Percentiles rank a stretch among this genome's conserved stretches.
Evolutionary conservation across 2,888 invertebrate species (phyloP).

Genomic region (Trilocha varians): DNA sequence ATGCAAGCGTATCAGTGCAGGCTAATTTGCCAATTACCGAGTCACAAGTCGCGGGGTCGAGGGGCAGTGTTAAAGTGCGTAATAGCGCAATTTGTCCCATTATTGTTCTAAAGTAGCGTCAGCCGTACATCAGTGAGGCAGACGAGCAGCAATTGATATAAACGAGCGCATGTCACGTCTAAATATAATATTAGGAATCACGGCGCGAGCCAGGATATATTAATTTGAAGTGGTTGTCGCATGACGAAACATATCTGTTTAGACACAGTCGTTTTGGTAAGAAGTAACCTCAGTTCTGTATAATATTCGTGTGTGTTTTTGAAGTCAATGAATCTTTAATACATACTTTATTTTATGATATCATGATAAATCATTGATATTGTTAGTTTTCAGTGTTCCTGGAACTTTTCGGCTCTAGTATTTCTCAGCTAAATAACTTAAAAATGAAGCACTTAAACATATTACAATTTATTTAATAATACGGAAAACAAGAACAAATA

Average conservation of each 20-base stretch:
- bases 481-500: too few species aligned
- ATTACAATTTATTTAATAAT: too few species aligned
- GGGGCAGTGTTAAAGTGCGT: slow-evolving; percentile 51
- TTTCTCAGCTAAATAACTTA: too few species aligned
- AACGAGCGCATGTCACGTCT: slow-evolving; percentile 73
- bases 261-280: slow-evolving; percentile 4
- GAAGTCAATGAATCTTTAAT: too few species aligned
- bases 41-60: slow-evolving; percentile 47
- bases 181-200: slow-evolving; percentile 75
- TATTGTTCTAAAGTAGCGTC: slow-evolving; percentile 72
- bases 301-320: too few species aligned
- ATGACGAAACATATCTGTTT: slow-evolving; percentile 40
- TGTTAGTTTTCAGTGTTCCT: too few species aligned
- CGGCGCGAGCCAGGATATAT: slow-evolving; percentile 74
- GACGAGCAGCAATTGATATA: slow-evolving; percentile 72
- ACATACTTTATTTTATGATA: too few species aligned
- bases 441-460: too few species aligned
- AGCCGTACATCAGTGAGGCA: slow-evolving; percentile 68
- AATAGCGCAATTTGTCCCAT: slow-evolving; percentile 69
- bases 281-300: slow-evolving; percentile 8
- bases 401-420: too few species aligned
- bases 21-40: slow-evolving; percentile 49
- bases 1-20: slow-evolving; percentile 50
- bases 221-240: slow-evolving; percentile 65
- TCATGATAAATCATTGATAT: too few species aligned